phyloP scores from a whole-genome alignment of 2,797 vertebrate genomes.

The Lemur catta region DNA sequence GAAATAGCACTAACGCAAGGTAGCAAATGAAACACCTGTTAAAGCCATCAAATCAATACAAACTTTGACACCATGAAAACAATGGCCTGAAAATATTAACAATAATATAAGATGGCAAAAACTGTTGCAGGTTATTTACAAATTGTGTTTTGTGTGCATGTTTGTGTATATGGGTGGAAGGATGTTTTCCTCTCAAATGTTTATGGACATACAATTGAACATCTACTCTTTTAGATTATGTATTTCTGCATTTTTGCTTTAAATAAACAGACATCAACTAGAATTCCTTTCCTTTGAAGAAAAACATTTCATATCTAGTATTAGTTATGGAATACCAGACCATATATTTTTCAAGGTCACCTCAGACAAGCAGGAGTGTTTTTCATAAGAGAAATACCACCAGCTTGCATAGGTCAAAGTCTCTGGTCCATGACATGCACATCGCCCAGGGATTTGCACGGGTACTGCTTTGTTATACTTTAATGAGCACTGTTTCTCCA shows the following conservation, averaged over 20 bases:
- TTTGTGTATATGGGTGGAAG: neutral
- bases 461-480: neutral
- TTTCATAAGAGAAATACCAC: neutral
- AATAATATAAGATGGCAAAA: neutral
- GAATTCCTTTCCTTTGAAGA: neutral
- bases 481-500: neutral
- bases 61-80: neutral
- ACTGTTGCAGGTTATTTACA: neutral
- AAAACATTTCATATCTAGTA: neutral
- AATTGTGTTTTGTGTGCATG: neutral
- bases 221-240: neutral
- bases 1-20: neutral
- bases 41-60: neutral
- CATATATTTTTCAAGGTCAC: neutral
- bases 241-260: neutral
- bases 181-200: neutral
- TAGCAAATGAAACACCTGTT: neutral
- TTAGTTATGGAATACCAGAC: neutral
- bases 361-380: neutral
- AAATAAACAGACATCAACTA: neutral
- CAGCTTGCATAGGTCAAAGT: neutral
- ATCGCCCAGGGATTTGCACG: neutral
- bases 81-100: neutral
- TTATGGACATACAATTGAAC: neutral
- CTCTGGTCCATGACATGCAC: fast-evolving